Conservation (phyloP, 2,888 invertebrate genomes). For the Aleiodes testaceus region DNA sequence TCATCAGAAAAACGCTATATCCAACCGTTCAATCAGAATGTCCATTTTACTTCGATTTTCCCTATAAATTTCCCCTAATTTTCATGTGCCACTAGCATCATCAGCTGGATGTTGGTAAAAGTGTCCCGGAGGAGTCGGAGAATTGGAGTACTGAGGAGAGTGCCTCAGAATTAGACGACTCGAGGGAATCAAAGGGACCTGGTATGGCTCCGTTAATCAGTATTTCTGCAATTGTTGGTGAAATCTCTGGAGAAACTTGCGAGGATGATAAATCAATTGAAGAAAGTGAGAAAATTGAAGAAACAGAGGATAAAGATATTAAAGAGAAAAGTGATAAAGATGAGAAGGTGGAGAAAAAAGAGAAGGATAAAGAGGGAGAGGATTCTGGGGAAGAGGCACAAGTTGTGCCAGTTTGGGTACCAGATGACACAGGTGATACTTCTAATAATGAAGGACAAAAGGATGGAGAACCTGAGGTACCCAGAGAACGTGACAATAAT, state of each 20-base stretch:
- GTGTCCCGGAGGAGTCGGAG: conserved; percentile 57
- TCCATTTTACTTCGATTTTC: too few relatives aligned
- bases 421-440: conserved; percentile 66
- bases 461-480: conserved; percentile 52
- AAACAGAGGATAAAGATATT: conserved; percentile 20
- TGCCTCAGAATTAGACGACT: conserved; percentile 23
- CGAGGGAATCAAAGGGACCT: conserved; percentile 51
- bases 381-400: conserved; percentile 57
- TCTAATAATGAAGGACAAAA: conserved; percentile 37
- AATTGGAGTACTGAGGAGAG: conserved; percentile 36
- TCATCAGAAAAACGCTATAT: too few relatives aligned
- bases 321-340: conserved; percentile 7
- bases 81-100: conserved; percentile 32
- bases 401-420: conserved; percentile 69
- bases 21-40: too few relatives aligned
- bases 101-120: conserved; percentile 49
- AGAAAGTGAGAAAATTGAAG: conserved; percentile 74
- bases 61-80: not conserved
- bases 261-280: conserved; percentile 74
- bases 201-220: conserved; percentile 80
- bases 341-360: conserved; percentile 46
- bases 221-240: conserved; percentile 83
- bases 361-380: conserved; percentile 41
- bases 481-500: conserved; percentile 74
- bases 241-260: conserved; percentile 64